phyloP scores from a whole-genome alignment of 2,113 vertebrate species.

The Nibea coibor region DNA sequence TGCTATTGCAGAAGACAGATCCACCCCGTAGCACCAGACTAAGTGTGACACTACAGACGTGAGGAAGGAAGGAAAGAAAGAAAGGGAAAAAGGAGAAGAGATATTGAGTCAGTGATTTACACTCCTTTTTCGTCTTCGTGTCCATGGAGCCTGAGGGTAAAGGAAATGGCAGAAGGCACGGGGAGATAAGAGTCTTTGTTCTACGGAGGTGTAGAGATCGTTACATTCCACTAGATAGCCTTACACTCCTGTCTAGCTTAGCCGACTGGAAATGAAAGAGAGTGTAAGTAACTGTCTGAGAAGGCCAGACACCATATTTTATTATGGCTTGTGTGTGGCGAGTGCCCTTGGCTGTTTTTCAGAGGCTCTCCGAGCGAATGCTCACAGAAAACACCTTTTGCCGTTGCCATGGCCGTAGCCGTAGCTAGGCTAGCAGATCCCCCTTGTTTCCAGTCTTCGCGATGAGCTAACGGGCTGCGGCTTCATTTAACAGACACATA shows the following conservation, averaged over 20 bases:
- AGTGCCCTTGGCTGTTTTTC: conserved; percentile 38
- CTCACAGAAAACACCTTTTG: conserved; percentile 16
- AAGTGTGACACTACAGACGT: conserved; percentile 45
- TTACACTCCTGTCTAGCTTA: conserved; percentile 62
- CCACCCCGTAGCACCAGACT: conserved; percentile 58
- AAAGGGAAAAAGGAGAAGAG: conserved; percentile 48
- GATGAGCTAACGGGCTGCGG: not conserved
- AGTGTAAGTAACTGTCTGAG: conserved; percentile 43
- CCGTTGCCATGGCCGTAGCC: not conserved
- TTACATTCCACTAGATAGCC: conserved; percentile 78
- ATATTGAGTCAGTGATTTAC: conserved; percentile 76
- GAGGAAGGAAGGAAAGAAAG: conserved; percentile 61
- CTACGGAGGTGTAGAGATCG: conserved; percentile 76
- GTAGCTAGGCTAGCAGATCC: not conserved
- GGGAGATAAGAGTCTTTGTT: conserved; percentile 80
- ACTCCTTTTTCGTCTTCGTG: conserved; percentile 68
- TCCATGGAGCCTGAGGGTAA: conserved; percentile 67
- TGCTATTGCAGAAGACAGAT: conserved; percentile 71
- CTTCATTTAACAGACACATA: not conserved
- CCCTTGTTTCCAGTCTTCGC: not conserved
- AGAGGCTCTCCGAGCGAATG: conserved; percentile 16
- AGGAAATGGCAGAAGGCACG: conserved; percentile 78
- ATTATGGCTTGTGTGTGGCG: conserved; percentile 17
- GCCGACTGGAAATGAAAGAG: conserved; percentile 56
- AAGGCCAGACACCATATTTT: conserved; percentile 53